phyloP scores from a whole-genome alignment of 1,140 invertebrate species.

The Saxidomus purpurata region DNA sequence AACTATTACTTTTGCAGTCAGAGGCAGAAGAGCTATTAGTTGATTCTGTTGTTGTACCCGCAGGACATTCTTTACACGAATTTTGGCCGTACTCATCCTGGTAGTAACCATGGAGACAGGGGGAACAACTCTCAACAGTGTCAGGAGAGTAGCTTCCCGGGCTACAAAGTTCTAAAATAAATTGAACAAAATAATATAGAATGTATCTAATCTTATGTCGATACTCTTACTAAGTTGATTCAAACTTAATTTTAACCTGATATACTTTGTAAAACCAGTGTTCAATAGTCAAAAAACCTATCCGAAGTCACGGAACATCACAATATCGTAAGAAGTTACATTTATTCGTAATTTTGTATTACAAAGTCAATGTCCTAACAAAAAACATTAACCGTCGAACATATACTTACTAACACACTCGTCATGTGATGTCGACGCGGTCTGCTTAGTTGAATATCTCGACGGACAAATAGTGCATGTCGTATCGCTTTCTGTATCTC shows the following conservation, averaged over 20 bases:
- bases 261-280: too few species aligned
- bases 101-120: conserved; percentile 8
- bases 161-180: conserved; percentile 17
- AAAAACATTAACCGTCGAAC: background rate
- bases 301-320: background rate
- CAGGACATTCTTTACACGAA: background rate
- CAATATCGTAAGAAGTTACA: background rate
- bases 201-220: too few species aligned
- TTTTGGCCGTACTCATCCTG: background rate
- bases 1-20: background rate
- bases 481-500: background rate
- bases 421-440: background rate
- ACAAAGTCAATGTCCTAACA: background rate
- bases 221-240: background rate
- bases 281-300: background rate
- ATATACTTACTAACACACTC: conserved; percentile 30
- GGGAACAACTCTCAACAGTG: too few species aligned
- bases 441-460: background rate
- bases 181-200: background rate
- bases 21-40: background rate
- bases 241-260: background rate
- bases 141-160: background rate
- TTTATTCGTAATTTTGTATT: background rate
- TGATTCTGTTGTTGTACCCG: conserved; percentile 6
- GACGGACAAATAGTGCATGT: background rate